Conservation (phyloP, 2,113 vertebrate genomes). For the Grallaria varia region DNA sequence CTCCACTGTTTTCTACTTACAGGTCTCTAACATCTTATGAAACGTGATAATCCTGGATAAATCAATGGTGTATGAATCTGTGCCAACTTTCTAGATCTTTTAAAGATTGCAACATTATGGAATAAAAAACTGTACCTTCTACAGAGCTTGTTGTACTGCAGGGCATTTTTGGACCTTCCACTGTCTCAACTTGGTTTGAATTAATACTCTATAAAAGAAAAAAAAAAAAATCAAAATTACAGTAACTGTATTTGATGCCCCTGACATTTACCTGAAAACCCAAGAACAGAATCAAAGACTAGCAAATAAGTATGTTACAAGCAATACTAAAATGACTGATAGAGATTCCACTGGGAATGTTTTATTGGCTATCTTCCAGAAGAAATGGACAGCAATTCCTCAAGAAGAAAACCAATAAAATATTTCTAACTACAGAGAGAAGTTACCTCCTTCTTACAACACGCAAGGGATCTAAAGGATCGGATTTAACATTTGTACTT, state of each 20-base stretch:
- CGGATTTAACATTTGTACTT: neutral
- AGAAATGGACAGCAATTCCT: neutral
- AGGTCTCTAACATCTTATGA: neutral
- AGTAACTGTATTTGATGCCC: neutral
- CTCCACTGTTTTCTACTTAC: neutral
- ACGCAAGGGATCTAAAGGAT: neutral
- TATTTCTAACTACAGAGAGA: neutral
- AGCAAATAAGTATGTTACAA: neutral
- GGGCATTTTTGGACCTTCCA: slow-evolving; percentile 35
- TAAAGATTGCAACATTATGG: neutral
- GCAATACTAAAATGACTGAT: neutral
- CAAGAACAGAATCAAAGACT: neutral
- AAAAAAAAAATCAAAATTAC: neutral
- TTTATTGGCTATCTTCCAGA: neutral
- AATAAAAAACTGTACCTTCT: slow-evolving; percentile 62
- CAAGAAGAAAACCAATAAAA: neutral
- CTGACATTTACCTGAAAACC: neutral
- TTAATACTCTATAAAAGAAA: slow-evolving; percentile 58
- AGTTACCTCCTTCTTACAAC: neutral
- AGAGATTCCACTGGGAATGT: neutral
- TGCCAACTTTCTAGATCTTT: neutral
- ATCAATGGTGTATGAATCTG: neutral
- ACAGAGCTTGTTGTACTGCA: slow-evolving; percentile 2
- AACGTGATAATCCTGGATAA: neutral
- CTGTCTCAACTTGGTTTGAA: slow-evolving; percentile 36